Percentiles rank a stretch among this genome's conserved stretches.
These are phyloP conservation scores for Zaprionus lineosus DNA, from an alignment of 2,888 invertebrate species.

Conservation along the genomic window DNA sequence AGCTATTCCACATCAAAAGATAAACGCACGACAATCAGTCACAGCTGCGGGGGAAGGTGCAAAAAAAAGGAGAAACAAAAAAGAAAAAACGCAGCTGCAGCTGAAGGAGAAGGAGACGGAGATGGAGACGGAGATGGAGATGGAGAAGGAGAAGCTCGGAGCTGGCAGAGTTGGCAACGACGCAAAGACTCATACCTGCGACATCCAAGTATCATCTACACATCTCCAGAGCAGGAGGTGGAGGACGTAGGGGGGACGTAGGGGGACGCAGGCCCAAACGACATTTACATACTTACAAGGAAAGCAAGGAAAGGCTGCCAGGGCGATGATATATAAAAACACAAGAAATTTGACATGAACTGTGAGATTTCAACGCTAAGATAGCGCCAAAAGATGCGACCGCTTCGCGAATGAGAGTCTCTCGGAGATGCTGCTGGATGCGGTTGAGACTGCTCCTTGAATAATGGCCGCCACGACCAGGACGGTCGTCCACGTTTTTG, in stretches of 20 bases:
- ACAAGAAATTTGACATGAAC: constrained; percentile 78
- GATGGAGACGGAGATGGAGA: neutral
- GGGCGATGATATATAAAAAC: constrained; percentile 76
- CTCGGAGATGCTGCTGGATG: no score
- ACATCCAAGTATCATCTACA: no score
- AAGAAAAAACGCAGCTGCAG: constrained; percentile 56
- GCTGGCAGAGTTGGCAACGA: no score
- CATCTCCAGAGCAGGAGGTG: neutral
- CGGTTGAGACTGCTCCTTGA: no score
- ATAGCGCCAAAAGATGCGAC: constrained; percentile 75
- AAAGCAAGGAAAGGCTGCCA: constrained; percentile 59
- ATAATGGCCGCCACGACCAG: constrained; percentile 72
- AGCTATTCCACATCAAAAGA: constrained; percentile 75
- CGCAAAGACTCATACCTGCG: no score
- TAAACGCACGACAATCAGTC: constrained; percentile 79
- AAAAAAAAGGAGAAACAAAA: constrained; percentile 17
- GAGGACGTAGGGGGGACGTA: no score
- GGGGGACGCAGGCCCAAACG: constrained; percentile 31
- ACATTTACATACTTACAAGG: constrained; percentile 78
- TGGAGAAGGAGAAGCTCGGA: no score
- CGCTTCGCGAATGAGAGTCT: constrained; percentile 59
- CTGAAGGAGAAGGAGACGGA: neutral
- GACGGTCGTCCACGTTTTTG: constrained; percentile 43
- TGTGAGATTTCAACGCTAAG: constrained; percentile 76
- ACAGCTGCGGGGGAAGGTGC: constrained; percentile 67